Evolutionary conservation across 2,113 vertebrate species (phyloP).

Genomic region (Aegotheles bennettii): DNA sequence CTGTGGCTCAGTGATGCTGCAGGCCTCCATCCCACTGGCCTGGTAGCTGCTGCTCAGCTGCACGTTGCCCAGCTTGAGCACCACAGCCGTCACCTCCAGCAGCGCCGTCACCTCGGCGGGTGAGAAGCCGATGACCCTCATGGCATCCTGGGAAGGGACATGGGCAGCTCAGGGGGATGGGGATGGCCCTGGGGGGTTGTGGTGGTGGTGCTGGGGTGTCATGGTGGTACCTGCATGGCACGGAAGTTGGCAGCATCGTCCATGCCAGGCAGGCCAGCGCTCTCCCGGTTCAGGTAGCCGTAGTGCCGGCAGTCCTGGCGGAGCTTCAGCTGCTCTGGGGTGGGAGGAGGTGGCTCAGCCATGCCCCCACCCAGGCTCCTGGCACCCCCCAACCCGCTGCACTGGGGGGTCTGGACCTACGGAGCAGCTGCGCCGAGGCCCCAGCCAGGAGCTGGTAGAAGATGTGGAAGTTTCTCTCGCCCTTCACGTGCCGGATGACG

Average conservation of each 20-base stretch:
- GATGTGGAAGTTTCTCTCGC: slow-evolving; percentile 82
- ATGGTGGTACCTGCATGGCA: slow-evolving; percentile 57
- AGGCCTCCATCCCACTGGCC: slow-evolving; percentile 67
- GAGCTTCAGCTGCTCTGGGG: slow-evolving; percentile 71
- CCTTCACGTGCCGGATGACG: slow-evolving; percentile 71
- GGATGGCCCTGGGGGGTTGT: background rate
- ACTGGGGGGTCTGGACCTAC: slow-evolving; percentile 41
- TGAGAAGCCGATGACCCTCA: slow-evolving; percentile 75
- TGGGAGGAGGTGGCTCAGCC: background rate
- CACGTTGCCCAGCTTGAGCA: slow-evolving; percentile 78
- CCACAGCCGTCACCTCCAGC: slow-evolving; percentile 72
- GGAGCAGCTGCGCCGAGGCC: slow-evolving; percentile 66
- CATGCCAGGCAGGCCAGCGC: slow-evolving; percentile 11
- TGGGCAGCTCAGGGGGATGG: background rate
- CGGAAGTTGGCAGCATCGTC: slow-evolving; percentile 70
- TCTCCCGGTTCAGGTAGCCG: slow-evolving; percentile 58
- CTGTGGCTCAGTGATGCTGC: slow-evolving; percentile 55
- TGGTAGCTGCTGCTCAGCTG: slow-evolving; percentile 65
- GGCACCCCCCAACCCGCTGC: accelerated
- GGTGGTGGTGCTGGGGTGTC: too few species aligned
- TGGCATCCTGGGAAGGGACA: slow-evolving; percentile 61
- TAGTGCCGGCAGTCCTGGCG: slow-evolving; percentile 49
- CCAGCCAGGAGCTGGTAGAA: slow-evolving; percentile 81
- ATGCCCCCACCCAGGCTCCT: background rate
- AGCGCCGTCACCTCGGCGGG: slow-evolving; percentile 58